These are phyloP conservation scores for Brachyhypopomus gauderio DNA, from an alignment of 2,113 vertebrate species.

Conservation along the genomic window DNA sequence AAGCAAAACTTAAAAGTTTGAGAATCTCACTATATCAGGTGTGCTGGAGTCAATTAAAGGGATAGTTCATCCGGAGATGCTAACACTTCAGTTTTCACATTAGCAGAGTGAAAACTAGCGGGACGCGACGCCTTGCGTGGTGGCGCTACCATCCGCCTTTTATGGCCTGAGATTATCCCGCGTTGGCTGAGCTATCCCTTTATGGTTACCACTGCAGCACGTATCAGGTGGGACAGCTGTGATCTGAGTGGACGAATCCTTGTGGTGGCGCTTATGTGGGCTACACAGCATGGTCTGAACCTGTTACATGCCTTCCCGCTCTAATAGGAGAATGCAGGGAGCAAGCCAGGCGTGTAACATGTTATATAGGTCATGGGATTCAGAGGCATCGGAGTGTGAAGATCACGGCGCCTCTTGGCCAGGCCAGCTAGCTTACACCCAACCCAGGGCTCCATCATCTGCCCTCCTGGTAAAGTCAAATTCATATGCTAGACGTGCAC, in stretches of 20 bases:
- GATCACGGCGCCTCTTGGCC: slow-evolving; percentile 68
- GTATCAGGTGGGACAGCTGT: slow-evolving; percentile 58
- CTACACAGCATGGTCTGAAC: slow-evolving; percentile 58
- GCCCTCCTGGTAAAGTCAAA: slow-evolving; percentile 35
- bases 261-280: slow-evolving; percentile 40
- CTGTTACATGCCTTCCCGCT: slow-evolving; percentile 71
- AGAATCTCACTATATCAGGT: background rate
- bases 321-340: slow-evolving; percentile 67
- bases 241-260: slow-evolving; percentile 45
- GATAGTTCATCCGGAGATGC: background rate
- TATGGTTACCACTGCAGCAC: slow-evolving; percentile 15
- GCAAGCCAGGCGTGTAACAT: slow-evolving; percentile 73
- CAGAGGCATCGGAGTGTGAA: slow-evolving; percentile 75
- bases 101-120: too few species aligned
- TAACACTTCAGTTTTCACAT: too few species aligned
- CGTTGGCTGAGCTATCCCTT: slow-evolving; percentile 13
- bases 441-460: slow-evolving; percentile 20
- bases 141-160: background rate
- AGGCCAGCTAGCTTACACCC: slow-evolving; percentile 37
- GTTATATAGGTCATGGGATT: slow-evolving; percentile 80
- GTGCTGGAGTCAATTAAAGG: background rate
- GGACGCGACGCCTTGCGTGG: background rate
- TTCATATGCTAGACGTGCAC: slow-evolving; percentile 15
- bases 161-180: background rate
- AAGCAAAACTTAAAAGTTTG: background rate